Conservation (phyloP, 2,797 vertebrate genomes). For the Falco columbarius region DNA sequence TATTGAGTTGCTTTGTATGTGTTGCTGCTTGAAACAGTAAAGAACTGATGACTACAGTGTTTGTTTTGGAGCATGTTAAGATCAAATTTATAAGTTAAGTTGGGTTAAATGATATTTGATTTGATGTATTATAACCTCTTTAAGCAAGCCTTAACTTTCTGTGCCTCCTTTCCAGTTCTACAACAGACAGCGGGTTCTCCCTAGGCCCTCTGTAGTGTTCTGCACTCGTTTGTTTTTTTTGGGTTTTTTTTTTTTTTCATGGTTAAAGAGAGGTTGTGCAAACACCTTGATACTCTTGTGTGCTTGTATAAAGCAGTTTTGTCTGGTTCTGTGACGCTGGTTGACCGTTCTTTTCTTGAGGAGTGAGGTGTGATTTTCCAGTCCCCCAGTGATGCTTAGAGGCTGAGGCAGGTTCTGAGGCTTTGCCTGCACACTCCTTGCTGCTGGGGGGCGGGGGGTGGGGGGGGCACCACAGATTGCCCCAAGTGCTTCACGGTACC, state of each 20-base stretch:
- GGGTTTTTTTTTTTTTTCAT: neutral
- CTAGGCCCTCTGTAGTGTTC: neutral
- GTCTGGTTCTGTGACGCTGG: neutral
- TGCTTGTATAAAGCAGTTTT: neutral
- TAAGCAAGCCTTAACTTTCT: neutral
- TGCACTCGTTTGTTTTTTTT: neutral
- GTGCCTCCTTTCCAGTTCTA: neutral
- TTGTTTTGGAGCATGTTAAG: neutral
- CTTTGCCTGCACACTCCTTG: rapidly evolving
- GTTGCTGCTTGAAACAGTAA: neutral
- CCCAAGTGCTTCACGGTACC: neutral
- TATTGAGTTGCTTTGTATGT: neutral
- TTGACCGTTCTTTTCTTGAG: neutral
- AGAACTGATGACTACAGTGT: neutral
- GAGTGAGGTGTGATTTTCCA: neutral
- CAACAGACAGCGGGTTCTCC: neutral
- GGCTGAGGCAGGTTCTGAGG: neutral
- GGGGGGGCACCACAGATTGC: neutral
- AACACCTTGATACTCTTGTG: neutral
- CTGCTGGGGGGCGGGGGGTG: neutral
- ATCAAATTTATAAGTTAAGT: neutral
- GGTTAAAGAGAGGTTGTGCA: neutral
- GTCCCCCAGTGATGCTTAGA: neutral
- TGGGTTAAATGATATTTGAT: neutral
- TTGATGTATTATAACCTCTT: neutral